Base-by-base conservation (phyloP, 2,888 invertebrate species). In the Tetheella fluctuosa region DNA sequence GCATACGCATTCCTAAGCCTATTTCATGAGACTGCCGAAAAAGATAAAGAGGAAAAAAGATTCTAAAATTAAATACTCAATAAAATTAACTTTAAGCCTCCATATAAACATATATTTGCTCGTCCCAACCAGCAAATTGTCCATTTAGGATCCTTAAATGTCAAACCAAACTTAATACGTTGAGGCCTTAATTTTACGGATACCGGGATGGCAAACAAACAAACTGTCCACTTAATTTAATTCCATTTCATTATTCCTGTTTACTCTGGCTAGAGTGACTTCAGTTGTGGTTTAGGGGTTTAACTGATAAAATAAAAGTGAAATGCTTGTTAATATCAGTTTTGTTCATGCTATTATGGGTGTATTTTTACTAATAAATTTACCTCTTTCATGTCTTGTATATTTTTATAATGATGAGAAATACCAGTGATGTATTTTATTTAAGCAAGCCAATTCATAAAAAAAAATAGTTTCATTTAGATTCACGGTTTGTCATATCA, bases 171-270 rank as follows among this genome's bases (percentile, higher is more conserved):
- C 64, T 63, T 69, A 70, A 70, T 73, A 69, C 70, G 65, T 63
- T 59, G 67, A 64, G 64, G 60, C 65, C 61, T 70, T 74, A 75
- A 80, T 73, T 73, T 72, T 54, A 65, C 61, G 60, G 62, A 65
- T 69, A 60, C 61, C 28, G 61, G 64, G 63, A 63, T 64, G 59
- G 67, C 64, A 75, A 70, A 74, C 74, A 75, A 78, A 77, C 75
- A 76, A 73, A 73, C 70, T 73, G 65, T 67, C 64, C 63, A 69
- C 63, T 68, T 70, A 80, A 80, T 78, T 78, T 71, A 72, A 77
- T 78, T 74, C 64, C 64, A 63, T 76, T 74, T 74, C 70, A 73
- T 74, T 74, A 70, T 73, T 69, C 65, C 65, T 79, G 71, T 81
- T 79, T 74, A 23, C 52, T 12, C 34, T 52, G 59, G 59, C 69